Base-by-base conservation (phyloP, 1,140 invertebrate species). In the Panagrolaimus sp. region DNA sequence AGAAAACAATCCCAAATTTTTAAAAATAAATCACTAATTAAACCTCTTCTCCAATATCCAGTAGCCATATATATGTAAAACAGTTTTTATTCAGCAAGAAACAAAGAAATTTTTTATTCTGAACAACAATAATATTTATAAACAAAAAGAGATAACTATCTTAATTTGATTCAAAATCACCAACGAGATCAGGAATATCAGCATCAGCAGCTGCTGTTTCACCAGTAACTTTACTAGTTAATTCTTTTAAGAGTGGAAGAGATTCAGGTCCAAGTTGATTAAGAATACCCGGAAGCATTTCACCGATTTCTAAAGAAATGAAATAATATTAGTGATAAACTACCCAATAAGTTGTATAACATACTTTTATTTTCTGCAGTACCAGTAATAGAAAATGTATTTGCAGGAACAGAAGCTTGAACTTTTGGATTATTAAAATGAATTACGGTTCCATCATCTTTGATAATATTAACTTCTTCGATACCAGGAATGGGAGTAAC, bases 341-440 rank as follows among this genome's bases (percentile, higher is more conserved):
- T 14, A n/a, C n/a, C 11, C n/a, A 16, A 38, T 38, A 38, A 38
- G 31, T 38, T 4, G 7, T 43, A 43, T 38, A 38, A 81, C 83
- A 85, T 83, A 87, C 87, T 92, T 89, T 98, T 97, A 74, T 89
- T 93, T 85, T 99, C 96, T 13, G 92, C 93, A 85, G 97, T 93
- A 14, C 96, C 96, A 65, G 92, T 96, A 70, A 99, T 93, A 66
- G 95, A 94, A 85, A 98, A 98, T 70, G 96, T 98, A 83, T 98
- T 99, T 43, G 95, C 93, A 53, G 92, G 90, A 68, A 99, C 87
- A 65, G 95, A 98, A 45, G 96, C 96, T 86, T 99, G 96, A 31
- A 96, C 95, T 87, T 98, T 99, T 16, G 96, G 96, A 84, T 98
- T 98, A 84, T 97, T 98, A 83, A 99, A 98, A 84, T 98, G 95